Evolutionary conservation across 2,113 vertebrate species (phyloP).

Genomic region (Oreochromis niloticus): DNA sequence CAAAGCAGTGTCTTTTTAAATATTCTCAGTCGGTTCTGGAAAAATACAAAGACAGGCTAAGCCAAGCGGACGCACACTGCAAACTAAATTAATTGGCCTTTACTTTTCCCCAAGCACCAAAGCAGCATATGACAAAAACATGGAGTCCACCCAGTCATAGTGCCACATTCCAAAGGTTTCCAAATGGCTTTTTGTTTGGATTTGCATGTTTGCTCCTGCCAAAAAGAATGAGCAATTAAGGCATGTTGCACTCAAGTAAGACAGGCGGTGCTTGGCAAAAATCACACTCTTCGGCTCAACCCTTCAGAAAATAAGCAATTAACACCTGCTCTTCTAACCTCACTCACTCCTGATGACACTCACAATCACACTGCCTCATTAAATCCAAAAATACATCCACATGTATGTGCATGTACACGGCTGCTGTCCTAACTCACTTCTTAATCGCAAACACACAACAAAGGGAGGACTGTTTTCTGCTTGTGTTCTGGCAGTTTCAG

Average conservation of each 20-base stretch:
- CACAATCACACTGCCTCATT: background rate
- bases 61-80: background rate
- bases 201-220: constrained; percentile 41
- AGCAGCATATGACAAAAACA: constrained; percentile 33
- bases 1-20: background rate
- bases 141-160: constrained; percentile 13
- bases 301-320: constrained; percentile 40
- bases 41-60: background rate
- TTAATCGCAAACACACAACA: background rate
- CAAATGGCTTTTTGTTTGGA: constrained; percentile 29
- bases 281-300: constrained; percentile 7
- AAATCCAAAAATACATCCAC: background rate
- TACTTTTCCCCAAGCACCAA: constrained; percentile 7
- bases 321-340: constrained; percentile 31
- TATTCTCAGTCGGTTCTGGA: background rate
- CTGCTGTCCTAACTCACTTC: background rate
- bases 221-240: constrained; percentile 50
- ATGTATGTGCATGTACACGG: background rate
- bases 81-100: constrained; percentile 42
- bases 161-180: constrained; percentile 25
- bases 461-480: background rate
- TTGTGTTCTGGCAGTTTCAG: background rate
- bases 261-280: background rate
- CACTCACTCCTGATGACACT: constrained; percentile 1
- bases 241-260: constrained; percentile 19